Base-by-base conservation (phyloP, 2,113 vertebrate species). In the Pyxicephalus adspersus region DNA sequence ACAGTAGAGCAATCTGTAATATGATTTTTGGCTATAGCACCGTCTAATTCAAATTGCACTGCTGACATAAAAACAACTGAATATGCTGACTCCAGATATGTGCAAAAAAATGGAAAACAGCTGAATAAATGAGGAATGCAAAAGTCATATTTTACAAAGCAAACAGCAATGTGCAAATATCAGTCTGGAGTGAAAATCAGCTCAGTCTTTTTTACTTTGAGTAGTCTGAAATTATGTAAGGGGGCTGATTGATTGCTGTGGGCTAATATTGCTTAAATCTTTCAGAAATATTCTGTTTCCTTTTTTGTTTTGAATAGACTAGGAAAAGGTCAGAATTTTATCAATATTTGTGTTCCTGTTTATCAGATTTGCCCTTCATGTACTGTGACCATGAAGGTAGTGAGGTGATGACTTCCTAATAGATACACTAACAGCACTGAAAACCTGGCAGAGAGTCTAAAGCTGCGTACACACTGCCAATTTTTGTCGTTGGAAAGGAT, bases 1-100 rank as follows among this genome's bases (percentile, higher is more conserved):
- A 45, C 61, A 26, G 31, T 79, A 58, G 45, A 38, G 65, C 51
- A 54, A 79, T 78, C 76, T 58, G 76, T 55, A 58, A 34, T 34
- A 57, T 34, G 64, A 45, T 68, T 68, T 64, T 79, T 60, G 65
- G 77, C 77, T 29, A 60, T 17, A 13, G 54, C 29, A 60, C 52
- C 31, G 50, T 79, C 31, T 57, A 66, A 9, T 57, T 66, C 54
- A 57, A 68, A 68, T 70, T 68, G 58, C 52, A 60, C 45, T 50
- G 3, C 64, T 68, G 22, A 60, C 22, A 68, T 45, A 50, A 70
- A 79, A 79, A 67, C 22, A 79, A 45, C 20, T 31, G 57, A 66
- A 66, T 65, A 11, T 54, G 63, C 52, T 64, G 61, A 52, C 38
- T 64, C 26, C 28, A 64, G 51, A 29, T 20, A 28, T 72, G 68